These are phyloP conservation scores for Melinopterus prodromus DNA, from an alignment of 2,888 invertebrate genomes.

Conservation along the genomic window DNA sequence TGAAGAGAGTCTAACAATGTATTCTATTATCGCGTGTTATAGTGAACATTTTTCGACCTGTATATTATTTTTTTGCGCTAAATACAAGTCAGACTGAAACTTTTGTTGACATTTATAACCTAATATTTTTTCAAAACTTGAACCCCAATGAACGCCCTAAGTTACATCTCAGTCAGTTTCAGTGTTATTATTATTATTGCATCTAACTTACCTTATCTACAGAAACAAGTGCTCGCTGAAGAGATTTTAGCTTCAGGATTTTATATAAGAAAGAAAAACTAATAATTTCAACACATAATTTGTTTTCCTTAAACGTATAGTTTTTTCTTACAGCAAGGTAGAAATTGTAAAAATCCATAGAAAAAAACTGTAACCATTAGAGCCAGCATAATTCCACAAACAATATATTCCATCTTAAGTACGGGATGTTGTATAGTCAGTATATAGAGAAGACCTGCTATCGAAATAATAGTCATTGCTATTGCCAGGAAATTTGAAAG, in stretches of 20 bases:
- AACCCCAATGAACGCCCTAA: no score
- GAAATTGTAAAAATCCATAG: constrained; percentile 45
- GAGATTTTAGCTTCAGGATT: no score
- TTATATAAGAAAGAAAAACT: no score
- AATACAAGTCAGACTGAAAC: no score
- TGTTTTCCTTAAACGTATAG: constrained; percentile 28
- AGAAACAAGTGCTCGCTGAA: no score
- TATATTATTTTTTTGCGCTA: no score
- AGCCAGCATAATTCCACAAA: constrained; percentile 45
- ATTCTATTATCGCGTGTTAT: background rate
- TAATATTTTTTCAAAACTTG: no score
- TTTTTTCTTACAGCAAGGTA: constrained; percentile 45
- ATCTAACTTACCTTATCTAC: no score
- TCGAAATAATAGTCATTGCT: constrained; percentile 41
- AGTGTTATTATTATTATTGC: no score
- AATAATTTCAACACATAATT: background rate
- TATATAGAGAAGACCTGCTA: constrained; percentile 44
- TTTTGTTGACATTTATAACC: no score
- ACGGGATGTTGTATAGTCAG: constrained; percentile 46
- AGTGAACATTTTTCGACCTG: no score
- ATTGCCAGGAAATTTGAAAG: constrained; percentile 44
- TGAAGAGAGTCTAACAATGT: background rate
- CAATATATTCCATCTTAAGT: constrained; percentile 48
- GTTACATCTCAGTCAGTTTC: no score
- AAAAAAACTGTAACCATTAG: constrained; percentile 43